phyloP scores from a whole-genome alignment of 2,113 vertebrate genomes.

The Tetrao urogallus region DNA sequence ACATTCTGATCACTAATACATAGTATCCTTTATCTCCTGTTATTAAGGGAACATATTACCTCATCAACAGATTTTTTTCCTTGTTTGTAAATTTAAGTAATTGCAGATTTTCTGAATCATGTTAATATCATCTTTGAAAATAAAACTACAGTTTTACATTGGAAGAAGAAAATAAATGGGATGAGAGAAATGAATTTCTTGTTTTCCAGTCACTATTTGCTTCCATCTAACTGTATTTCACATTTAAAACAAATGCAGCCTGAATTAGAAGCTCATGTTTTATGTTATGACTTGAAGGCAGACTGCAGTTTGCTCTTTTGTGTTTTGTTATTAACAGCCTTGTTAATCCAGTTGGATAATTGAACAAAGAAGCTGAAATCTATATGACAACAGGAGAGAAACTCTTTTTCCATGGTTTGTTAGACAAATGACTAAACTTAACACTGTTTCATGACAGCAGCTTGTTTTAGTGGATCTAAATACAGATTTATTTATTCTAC shows the following conservation, averaged over 20 bases:
- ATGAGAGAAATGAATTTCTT: not conserved
- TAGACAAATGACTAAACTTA: not conserved
- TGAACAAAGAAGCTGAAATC: constrained; percentile 10
- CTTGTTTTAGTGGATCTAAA: not conserved
- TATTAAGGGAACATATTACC: not conserved
- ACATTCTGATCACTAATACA: not conserved
- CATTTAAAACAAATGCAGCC: not conserved
- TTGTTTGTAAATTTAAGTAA: not conserved
- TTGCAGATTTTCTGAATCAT: not conserved
- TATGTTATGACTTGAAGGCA: not conserved
- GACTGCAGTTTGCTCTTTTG: not conserved
- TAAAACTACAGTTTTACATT: not conserved
- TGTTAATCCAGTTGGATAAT: constrained; percentile 10
- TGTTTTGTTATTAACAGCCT: not conserved
- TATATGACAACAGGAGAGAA: not conserved
- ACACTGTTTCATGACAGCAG: not conserved
- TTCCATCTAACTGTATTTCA: not conserved
- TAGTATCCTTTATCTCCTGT: not conserved
- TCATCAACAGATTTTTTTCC: not conserved
- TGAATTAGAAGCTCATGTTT: not conserved
- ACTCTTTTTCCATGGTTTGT: not conserved
- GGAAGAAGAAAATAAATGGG: not conserved
- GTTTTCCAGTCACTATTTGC: not conserved
- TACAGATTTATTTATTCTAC: not conserved
- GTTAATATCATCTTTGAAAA: not conserved